These are phyloP conservation scores for Drosophila atripex DNA, from an alignment of 2,888 invertebrate genomes.

Conservation along the genomic window DNA sequence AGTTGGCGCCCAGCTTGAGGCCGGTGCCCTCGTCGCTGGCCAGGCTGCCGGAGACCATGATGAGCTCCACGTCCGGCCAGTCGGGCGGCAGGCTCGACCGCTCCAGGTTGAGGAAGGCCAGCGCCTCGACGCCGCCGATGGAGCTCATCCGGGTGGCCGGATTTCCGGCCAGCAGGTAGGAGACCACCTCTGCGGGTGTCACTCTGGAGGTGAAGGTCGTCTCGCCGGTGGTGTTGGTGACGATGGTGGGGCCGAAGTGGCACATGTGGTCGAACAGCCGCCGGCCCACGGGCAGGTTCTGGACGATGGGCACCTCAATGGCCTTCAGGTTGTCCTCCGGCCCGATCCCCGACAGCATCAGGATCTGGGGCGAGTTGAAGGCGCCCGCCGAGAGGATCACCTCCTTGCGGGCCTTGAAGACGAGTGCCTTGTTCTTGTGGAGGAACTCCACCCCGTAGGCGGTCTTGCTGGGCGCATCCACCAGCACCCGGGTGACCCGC, in stretches of 20 bases:
- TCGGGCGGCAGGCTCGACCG: conserved; percentile 85
- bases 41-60: conserved; percentile 87
- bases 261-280: conserved; percentile 86
- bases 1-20: conserved; percentile 85
- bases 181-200: conserved; percentile 43
- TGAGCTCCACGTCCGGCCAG: conserved; percentile 88
- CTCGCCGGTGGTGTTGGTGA: conserved; percentile 80
- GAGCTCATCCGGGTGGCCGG: conserved; percentile 84
- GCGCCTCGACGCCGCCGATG: conserved; percentile 87
- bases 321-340: conserved; percentile 85
- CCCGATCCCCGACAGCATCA: conserved; percentile 93
- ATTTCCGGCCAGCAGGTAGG: conserved; percentile 84
- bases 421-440: conserved; percentile 83
- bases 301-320: conserved; percentile 86
- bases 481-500: conserved; percentile 87
- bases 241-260: conserved; percentile 82
- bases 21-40: conserved; percentile 86
- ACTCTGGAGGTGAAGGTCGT: conserved; percentile 53
- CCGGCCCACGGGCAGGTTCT: conserved; percentile 88
- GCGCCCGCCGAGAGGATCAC: conserved; percentile 95
- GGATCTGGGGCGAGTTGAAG: conserved; percentile 94
- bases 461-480: conserved; percentile 86
- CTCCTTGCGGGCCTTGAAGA: conserved; percentile 88
- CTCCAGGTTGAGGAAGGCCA: conserved; percentile 87
- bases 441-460: conserved; percentile 89